Evolutionary conservation across 2,888 invertebrate species (phyloP), one percentile per base, ranked within the genome.

Genomic region (Arctia plantaginis): DNA sequence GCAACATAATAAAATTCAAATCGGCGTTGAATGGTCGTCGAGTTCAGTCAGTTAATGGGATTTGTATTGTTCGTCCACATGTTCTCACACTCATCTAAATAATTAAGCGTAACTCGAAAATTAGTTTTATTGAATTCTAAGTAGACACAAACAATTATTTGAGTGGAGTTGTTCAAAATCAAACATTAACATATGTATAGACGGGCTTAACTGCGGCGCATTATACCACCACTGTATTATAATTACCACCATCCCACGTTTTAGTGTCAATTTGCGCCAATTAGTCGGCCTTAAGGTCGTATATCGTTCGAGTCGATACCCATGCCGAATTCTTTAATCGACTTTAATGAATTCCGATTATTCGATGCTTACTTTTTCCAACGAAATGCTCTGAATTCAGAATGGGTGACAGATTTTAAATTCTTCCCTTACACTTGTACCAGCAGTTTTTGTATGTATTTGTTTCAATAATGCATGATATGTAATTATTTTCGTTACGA

Each of bases 321-420:
- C 87, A 86, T 88, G 87, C 88, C 89, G 90, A 91, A 92, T 91
- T 89, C 91, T 85, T 88, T 91, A 92, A 93, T 93, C 92, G 90
- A 89, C 89, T 92, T 88, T 90, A 94, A 94, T 93, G 90, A 91
- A 95, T 93, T 93, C 92, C 87, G 87, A 87, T 91, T 89, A 91
- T 92, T 90, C 90, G 89, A 87, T 87, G 91, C 90, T 89, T 85
- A 89, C 88, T 93, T 93, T 93, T 94, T 92, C 88, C 86, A 80
- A 82, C 82, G 88, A 90, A 93, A 93, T 92, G 93, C 91, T 92
- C 92, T 89, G 93, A 93, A 94, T 95, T 92, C 93, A 88, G 90
- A 93, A 90, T 90, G 89, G 93, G 94, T 95, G 95, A 95, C 94
- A 95, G 93, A 95, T 94, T 95, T 94, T 92, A 93, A 95, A 95